Evolutionary conservation across 2,888 invertebrate species (phyloP).

Genomic region (Lepidocyrtoides sp.): DNA sequence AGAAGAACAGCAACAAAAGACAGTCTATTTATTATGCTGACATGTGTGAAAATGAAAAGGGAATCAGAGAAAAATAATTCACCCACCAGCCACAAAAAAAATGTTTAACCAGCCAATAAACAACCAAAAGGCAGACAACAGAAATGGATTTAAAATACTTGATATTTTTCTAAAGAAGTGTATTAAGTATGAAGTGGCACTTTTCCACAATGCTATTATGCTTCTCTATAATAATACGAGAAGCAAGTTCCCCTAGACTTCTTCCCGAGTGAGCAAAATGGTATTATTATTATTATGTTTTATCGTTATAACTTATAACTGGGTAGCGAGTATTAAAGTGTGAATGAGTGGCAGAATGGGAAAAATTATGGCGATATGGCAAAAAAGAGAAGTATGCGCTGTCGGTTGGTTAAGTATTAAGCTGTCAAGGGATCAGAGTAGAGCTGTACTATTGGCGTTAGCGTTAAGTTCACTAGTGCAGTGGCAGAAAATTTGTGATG

Average conservation of each 20-base stretch:
- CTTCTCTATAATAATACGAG: too few relatives aligned
- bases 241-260: too few relatives aligned
- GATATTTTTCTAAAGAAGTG: neutral
- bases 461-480: too few relatives aligned
- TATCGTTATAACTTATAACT: neutral
- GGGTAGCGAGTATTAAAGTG: neutral
- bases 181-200: too few relatives aligned
- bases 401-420: conserved; percentile 42
- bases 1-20: too few relatives aligned
- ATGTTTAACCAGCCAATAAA: neutral
- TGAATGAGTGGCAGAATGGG: conserved; percentile 15
- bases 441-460: neutral
- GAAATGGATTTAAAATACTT: neutral
- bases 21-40: neutral
- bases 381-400: neutral
- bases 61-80: conserved; percentile 27
- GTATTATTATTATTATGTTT: neutral
- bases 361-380: conserved; percentile 10
- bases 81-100: too few relatives aligned
- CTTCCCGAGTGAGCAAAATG: too few relatives aligned
- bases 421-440: conserved; percentile 59
- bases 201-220: too few relatives aligned
- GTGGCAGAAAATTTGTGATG: conserved; percentile 16
- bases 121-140: neutral
- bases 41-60: conserved; percentile 42